Conservation (phyloP, 1,140 invertebrate genomes). For the Drosophila sucinea region DNA sequence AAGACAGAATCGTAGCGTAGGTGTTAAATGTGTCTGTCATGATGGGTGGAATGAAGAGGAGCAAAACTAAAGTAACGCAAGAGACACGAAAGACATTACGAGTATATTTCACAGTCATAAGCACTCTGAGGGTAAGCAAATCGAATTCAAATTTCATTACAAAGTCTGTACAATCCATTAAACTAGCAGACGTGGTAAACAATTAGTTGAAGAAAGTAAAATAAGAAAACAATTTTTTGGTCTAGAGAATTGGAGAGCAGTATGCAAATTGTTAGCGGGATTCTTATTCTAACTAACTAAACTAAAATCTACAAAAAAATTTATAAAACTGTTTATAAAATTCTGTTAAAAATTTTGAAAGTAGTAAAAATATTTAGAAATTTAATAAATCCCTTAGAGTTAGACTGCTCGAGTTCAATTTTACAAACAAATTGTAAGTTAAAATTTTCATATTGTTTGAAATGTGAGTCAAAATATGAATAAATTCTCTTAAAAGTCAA, state of each 20-base stretch:
- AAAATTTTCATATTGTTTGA: too few relatives aligned
- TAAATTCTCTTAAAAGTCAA: too few relatives aligned
- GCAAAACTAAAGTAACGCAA: not conserved
- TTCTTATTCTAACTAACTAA: too few relatives aligned
- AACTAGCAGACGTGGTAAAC: not conserved
- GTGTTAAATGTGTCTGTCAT: constrained; percentile 74
- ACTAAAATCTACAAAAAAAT: not conserved
- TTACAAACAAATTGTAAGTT: too few relatives aligned
- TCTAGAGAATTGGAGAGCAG: too few relatives aligned
- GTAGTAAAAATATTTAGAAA: too few relatives aligned
- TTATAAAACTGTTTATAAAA: too few relatives aligned
- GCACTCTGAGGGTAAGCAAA: not conserved
- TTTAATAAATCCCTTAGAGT: too few relatives aligned
- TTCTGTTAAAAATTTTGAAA: too few relatives aligned
- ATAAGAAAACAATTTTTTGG: not conserved
- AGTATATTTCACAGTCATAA: constrained; percentile 7
- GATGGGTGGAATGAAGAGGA: constrained; percentile 22
- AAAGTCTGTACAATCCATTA: not conserved
- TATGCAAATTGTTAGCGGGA: too few relatives aligned
- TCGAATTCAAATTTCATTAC: constrained; percentile 8
- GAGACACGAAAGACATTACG: not conserved
- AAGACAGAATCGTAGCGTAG: constrained; percentile 45
- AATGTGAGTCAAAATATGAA: too few relatives aligned
- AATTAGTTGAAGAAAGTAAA: not conserved
- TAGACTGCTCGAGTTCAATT: too few relatives aligned